Conservation (phyloP, 2,113 vertebrate genomes). For the Monopterus albus region DNA sequence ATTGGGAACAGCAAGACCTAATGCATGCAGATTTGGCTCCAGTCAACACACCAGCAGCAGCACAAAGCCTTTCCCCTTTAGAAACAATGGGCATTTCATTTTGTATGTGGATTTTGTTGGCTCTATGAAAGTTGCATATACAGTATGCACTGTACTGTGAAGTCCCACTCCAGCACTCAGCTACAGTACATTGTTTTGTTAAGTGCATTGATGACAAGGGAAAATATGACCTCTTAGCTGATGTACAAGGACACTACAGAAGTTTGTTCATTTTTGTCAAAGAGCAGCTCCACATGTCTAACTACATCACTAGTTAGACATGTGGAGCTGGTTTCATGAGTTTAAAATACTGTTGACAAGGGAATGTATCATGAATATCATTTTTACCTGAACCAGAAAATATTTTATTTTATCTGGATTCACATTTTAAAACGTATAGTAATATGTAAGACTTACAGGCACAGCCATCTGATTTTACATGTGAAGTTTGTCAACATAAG, state of each 20-base stretch:
- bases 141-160: slow-evolving; percentile 11
- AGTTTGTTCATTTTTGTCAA: slow-evolving; percentile 22
- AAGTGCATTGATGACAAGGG: slow-evolving; percentile 8
- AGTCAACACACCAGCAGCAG: slow-evolving; percentile 31
- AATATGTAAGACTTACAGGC: not conserved
- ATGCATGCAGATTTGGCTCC: slow-evolving; percentile 62
- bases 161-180: slow-evolving; percentile 12
- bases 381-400: slow-evolving; percentile 8
- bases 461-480: too few relatives aligned
- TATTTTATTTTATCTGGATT: not conserved
- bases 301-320: too few relatives aligned
- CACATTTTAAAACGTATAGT: not conserved
- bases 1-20: slow-evolving; percentile 47
- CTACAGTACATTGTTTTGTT: slow-evolving; percentile 27
- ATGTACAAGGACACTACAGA: slow-evolving; percentile 29
- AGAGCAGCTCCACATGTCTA: slow-evolving; percentile 20
- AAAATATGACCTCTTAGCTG: slow-evolving; percentile 13
- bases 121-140: slow-evolving; percentile 53
- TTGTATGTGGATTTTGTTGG: slow-evolving; percentile 38
- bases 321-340: too few relatives aligned
- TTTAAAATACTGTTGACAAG: slow-evolving; percentile 21
- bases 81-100: slow-evolving; percentile 12
- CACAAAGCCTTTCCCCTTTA: slow-evolving; percentile 35
- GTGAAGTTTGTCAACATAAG: too few relatives aligned
- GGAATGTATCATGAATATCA: not conserved